Conservation (phyloP, 2,113 vertebrate species). For the Vulpes vulpes region DNA sequence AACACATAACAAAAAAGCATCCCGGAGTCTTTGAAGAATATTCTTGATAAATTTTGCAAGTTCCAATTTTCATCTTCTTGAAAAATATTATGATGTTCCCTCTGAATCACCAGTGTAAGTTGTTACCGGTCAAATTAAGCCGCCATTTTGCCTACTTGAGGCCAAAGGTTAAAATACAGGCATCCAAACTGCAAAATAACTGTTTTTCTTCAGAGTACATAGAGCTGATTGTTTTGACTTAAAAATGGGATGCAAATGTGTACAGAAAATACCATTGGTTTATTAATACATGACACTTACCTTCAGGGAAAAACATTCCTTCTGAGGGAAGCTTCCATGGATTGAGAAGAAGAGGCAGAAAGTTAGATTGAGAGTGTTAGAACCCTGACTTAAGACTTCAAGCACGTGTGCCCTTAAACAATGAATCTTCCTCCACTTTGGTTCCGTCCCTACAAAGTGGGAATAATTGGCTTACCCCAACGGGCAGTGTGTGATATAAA, state of each 20-base stretch:
- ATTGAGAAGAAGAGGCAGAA: not conserved
- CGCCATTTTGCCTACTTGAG: slow-evolving; percentile 53
- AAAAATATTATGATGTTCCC: slow-evolving; percentile 61
- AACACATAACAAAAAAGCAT: slow-evolving; percentile 67
- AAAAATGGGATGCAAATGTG: not conserved
- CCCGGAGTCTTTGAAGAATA: slow-evolving; percentile 64
- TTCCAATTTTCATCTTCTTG: slow-evolving; percentile 71
- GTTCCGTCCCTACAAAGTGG: not conserved
- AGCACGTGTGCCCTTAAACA: not conserved
- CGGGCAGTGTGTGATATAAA: not conserved
- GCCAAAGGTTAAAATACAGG: slow-evolving; percentile 67
- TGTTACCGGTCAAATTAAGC: slow-evolving; percentile 35
- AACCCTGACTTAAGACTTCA: not conserved
- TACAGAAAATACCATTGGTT: not conserved
- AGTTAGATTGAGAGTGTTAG: not conserved
- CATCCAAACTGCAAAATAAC: slow-evolving; percentile 17
- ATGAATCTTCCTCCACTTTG: not conserved
- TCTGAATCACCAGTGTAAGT: slow-evolving; percentile 31
- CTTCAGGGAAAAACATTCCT: not conserved
- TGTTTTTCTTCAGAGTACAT: not conserved
- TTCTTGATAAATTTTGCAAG: slow-evolving; percentile 66
- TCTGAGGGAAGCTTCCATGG: not conserved
- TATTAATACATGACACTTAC: not conserved
- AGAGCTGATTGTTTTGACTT: slow-evolving; percentile 17
- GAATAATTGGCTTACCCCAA: not conserved